Percentiles rank a stretch among this genome's conserved stretches.
These are phyloP conservation scores for Sebastes iracundus DNA, from an alignment of 2,797 vertebrate species.

Conservation along the genomic window DNA sequence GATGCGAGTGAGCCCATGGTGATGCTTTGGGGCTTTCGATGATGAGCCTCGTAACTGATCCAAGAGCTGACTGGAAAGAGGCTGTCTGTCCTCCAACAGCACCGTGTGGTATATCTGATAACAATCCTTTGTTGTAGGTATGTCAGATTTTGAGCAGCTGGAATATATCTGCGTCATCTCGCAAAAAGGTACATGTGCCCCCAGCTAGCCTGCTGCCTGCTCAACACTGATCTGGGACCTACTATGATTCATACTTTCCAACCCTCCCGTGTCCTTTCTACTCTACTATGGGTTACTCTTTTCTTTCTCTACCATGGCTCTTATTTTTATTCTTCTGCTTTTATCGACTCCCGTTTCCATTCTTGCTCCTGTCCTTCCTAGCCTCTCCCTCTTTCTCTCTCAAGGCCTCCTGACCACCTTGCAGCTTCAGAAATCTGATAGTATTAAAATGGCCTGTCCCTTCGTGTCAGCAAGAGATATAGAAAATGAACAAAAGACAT, in stretches of 20 bases:
- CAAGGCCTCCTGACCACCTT: constrained; percentile 38
- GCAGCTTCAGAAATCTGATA: constrained; percentile 41
- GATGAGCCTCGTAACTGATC: constrained; percentile 41
- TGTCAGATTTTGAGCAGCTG: constrained; percentile 52
- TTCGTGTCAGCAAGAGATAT: constrained; percentile 31
- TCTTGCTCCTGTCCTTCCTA: neutral
- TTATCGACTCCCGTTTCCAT: constrained; percentile 7
- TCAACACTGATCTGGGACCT: constrained; percentile 35
- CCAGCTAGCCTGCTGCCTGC: constrained; percentile 42
- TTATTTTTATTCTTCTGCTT: constrained; percentile 17
- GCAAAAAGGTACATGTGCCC: constrained; percentile 42
- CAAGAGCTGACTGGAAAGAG: constrained; percentile 3
- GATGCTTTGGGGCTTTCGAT: constrained; percentile 44
- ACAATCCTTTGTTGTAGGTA: constrained; percentile 18
- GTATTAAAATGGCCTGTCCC: constrained; percentile 44
- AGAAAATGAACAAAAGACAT: constrained; percentile 40
- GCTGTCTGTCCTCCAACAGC: neutral
- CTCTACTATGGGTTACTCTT: constrained; percentile 27
- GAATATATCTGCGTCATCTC: constrained; percentile 48
- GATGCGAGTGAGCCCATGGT: constrained; percentile 25
- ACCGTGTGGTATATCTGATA: constrained; percentile 26
- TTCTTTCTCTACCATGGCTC: constrained; percentile 4
- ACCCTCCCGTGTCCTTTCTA: constrained; percentile 27
- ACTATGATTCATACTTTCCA: constrained; percentile 56
- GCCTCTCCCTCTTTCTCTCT: neutral